A percentile compares a stretch with the other conserved stretches of the same genome.
phyloP scores from a whole-genome alignment of 2,113 vertebrate species.

The Menidia beryllina region DNA sequence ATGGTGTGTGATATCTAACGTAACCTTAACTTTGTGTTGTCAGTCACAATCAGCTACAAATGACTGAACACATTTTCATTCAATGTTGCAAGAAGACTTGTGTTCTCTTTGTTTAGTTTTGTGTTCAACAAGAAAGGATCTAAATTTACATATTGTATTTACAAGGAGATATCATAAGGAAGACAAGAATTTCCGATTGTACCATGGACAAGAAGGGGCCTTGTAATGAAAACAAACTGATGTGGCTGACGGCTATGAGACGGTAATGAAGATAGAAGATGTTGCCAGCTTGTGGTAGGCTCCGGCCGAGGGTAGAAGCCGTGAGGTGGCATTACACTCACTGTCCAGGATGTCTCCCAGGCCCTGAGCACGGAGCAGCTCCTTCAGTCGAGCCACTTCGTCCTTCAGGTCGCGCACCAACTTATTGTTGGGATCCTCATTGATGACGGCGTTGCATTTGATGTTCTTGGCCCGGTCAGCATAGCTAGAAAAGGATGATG shows the following conservation, averaged over 20 bases:
- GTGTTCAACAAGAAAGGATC: neutral
- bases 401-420: constrained; percentile 97
- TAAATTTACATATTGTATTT: too few species aligned
- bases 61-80: neutral
- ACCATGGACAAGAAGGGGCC: constrained; percentile 8
- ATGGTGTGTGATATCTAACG: constrained; percentile 20
- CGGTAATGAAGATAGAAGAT: constrained; percentile 36
- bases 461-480: constrained; percentile 98
- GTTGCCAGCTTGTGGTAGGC: constrained; percentile 24
- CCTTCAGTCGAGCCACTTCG: constrained; percentile 94
- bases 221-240: constrained; percentile 36
- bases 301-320: constrained; percentile 12
- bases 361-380: constrained; percentile 94
- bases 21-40: constrained; percentile 18
- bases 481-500: constrained; percentile 82
- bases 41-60: constrained; percentile 19
- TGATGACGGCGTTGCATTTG: constrained; percentile 98
- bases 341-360: constrained; percentile 98
- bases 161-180: too few species aligned
- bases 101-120: too few species aligned
- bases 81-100: neutral
- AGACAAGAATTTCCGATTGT: too few species aligned
- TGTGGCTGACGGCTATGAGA: constrained; percentile 30
- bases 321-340: constrained; percentile 81
- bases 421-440: constrained; percentile 98